Evolutionary conservation across 2,797 vertebrate species (phyloP).

Genomic region (Netta rufina): DNA sequence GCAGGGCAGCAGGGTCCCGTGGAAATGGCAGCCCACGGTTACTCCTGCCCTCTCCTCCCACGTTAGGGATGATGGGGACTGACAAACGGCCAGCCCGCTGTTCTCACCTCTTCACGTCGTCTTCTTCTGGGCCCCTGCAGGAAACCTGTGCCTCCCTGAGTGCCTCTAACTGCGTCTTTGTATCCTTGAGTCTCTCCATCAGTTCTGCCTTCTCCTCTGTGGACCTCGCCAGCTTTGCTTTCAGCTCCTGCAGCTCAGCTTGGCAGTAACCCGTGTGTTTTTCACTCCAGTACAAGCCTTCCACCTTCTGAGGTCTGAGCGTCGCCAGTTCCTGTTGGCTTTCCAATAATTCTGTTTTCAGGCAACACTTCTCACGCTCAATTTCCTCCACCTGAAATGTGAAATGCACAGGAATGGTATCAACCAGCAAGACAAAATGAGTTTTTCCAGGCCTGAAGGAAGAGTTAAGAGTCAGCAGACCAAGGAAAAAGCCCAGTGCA

Average conservation of each 20-base stretch:
- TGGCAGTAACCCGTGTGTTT: conserved; percentile 70
- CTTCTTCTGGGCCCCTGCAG: conserved; percentile 54
- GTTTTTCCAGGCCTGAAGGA: neutral
- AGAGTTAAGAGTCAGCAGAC: neutral
- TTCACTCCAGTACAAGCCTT: conserved; percentile 75
- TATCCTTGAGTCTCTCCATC: conserved; percentile 65
- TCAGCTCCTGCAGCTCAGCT: conserved; percentile 68
- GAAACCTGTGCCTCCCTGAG: conserved; percentile 63
- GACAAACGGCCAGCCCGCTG: conserved; percentile 43
- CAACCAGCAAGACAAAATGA: neutral
- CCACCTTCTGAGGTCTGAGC: conserved; percentile 45
- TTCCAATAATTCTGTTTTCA: conserved; percentile 70
- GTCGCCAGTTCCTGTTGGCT: conserved; percentile 60
- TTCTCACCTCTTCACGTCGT: conserved; percentile 55
- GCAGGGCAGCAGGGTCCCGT: neutral
- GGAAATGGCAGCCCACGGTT: neutral
- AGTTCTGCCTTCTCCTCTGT: conserved; percentile 76
- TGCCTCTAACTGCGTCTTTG: conserved; percentile 66
- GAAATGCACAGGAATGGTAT: neutral
- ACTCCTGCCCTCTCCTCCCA: neutral
- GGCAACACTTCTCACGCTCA: conserved; percentile 59
- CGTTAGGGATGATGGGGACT: neutral
- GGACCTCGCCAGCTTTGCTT: conserved; percentile 65
- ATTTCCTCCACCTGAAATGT: conserved; percentile 67
- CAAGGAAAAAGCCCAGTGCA: neutral